Base-by-base conservation (phyloP, 2,888 invertebrate species). In the Nematopogon swammerdamellus region DNA sequence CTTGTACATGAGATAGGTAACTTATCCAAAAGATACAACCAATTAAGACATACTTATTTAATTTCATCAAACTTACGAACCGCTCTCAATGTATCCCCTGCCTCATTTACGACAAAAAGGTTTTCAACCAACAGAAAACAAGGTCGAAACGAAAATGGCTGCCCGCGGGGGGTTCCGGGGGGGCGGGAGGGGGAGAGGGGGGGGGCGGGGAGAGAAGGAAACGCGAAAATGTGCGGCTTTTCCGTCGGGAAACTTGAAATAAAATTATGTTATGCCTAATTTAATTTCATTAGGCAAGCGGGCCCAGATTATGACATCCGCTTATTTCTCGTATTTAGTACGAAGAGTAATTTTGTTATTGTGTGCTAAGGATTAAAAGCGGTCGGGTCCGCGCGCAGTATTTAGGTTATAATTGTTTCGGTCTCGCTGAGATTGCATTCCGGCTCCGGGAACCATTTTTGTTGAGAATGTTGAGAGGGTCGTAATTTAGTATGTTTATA, bases 261-360 rank as follows among this genome's bases (percentile, higher is more conserved):
- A 36, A 36, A 36, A 36, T 36, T 36, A 36, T 36, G 36, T 71
- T 71, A 69, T 72, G 72, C 70, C 72, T 71, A 67, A 72, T 74
- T 72, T 72, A 70, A 72, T 74, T 74, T 74, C 72, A 73, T 72
- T 71, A 72, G 67, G 65, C 67, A 17, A 46, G 50, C 29, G 45
- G 54, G 59, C 60, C 59, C 67, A 67, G 72, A 73, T 70, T 70
- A 70, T 59, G 54, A 58, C 54, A 49, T 42, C 56, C 57, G 56
- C 55, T 58, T 59, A 36, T 36, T 36, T 36, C n/a, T 8, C 36
- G 36, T 36, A 36, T 36, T 36, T 36, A 36, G 36, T 36, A 36
- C 25, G 36, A 8, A 36, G 36, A 8, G 8, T 36, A 36, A 36
- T 36, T 36, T 36, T 36, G 36, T 36, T 36, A 36, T 36, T 36